These are phyloP conservation scores for Oasisia sp. DNA, from an alignment of 2,888 invertebrate species.

Conservation along the genomic window DNA sequence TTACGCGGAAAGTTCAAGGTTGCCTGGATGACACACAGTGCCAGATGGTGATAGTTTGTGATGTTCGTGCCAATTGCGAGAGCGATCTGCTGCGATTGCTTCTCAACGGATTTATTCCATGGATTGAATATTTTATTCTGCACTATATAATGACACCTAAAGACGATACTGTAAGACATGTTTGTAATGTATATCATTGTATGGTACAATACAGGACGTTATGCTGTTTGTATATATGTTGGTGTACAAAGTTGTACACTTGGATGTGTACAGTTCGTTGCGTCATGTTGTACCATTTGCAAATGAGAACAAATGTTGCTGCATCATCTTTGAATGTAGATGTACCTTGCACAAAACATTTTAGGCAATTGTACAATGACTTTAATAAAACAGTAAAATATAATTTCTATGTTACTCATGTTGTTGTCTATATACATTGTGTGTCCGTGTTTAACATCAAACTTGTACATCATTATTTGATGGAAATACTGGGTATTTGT, in stretches of 20 bases:
- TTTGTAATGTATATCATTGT: slow-evolving; percentile 9
- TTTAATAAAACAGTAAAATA: neutral
- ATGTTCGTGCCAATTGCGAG: neutral
- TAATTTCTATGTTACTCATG: no score
- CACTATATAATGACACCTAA: neutral
- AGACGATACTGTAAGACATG: neutral
- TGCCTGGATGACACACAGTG: neutral
- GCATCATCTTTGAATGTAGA: neutral
- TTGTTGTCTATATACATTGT: no score
- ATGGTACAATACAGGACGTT: slow-evolving; percentile 17
- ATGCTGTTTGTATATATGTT: neutral
- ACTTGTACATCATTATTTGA: no score
- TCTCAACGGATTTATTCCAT: neutral
- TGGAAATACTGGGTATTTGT: no score
- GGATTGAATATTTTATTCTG: neutral
- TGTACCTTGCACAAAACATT: neutral
- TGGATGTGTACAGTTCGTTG: neutral
- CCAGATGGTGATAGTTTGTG: neutral
- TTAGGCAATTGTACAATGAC: slow-evolving; percentile 13
- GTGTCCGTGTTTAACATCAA: no score
- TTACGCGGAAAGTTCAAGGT: neutral
- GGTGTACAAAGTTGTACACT: neutral
- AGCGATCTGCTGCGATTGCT: no score
- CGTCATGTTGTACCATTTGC: neutral
- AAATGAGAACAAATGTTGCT: neutral